Conservation (phyloP, 1,140 invertebrate genomes). For the Pogonus chalceus region DNA sequence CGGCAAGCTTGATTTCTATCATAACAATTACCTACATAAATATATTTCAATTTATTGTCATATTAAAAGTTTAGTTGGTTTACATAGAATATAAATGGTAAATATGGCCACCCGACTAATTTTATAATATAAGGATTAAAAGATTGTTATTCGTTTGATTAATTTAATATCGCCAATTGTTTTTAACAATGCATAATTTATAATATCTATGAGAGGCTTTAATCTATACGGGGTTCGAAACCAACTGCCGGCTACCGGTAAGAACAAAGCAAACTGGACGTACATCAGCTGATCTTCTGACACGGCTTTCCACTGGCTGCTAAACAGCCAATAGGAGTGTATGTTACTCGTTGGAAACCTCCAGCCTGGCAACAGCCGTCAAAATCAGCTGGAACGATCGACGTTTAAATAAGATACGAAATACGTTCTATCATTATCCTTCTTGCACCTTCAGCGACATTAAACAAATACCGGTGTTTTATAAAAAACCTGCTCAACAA, state of each 20-base stretch:
- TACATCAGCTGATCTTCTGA: slow-evolving; percentile 6
- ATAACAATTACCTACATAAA: slow-evolving; percentile 7
- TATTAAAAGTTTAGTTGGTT: background rate
- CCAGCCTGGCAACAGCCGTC: slow-evolving; percentile 33
- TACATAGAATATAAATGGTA: too few species aligned
- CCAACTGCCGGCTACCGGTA: slow-evolving; percentile 3
- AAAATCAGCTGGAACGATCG: slow-evolving; percentile 34
- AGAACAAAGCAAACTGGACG: slow-evolving; percentile 2
- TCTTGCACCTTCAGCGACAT: background rate
- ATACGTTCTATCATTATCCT: background rate
- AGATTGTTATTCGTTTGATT: background rate
- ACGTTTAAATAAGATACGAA: background rate
- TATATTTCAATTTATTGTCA: slow-evolving; percentile 11
- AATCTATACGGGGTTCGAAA: background rate
- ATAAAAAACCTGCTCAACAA: background rate
- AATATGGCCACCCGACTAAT: too few species aligned
- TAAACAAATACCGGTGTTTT: background rate
- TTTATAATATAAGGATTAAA: background rate
- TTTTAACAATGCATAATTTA: background rate
- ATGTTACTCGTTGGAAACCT: slow-evolving; percentile 20
- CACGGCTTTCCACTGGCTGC: slow-evolving; percentile 11
- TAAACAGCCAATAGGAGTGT: slow-evolving; percentile 22
- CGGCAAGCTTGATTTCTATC: background rate
- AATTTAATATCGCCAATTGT: slow-evolving; percentile 7
- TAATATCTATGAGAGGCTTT: background rate